These are phyloP conservation scores for Melieria crassipennis DNA, from an alignment of 2,888 invertebrate genomes.

Conservation along the genomic window DNA sequence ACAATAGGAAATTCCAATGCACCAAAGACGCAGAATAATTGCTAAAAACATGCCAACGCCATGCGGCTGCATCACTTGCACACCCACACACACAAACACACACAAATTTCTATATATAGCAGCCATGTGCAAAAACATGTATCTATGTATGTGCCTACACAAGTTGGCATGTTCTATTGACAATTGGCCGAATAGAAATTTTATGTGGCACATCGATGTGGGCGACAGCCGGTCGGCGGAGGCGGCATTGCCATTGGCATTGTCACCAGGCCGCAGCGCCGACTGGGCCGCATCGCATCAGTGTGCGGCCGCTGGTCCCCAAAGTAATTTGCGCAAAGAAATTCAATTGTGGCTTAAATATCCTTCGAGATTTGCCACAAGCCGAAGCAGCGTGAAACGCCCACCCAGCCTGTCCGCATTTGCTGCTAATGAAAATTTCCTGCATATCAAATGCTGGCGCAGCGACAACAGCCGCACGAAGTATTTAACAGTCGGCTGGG, in stretches of 20 bases:
- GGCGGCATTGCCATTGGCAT: constrained; percentile 8
- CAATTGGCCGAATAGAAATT: constrained; percentile 30
- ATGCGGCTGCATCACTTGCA: not conserved
- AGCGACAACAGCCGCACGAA: constrained; percentile 6
- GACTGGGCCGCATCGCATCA: constrained; percentile 9
- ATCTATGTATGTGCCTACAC: not conserved
- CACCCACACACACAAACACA: not conserved
- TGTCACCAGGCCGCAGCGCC: constrained; percentile 21
- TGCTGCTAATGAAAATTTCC: constrained; percentile 36
- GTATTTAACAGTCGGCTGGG: not conserved
- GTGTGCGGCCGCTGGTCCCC: constrained; percentile 1
- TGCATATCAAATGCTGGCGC: constrained; percentile 32
- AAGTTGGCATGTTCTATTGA: constrained; percentile 18
- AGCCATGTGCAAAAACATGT: not conserved
- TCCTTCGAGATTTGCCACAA: constrained; percentile 28
- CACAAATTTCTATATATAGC: too few relatives aligned
- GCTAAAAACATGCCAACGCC: too few relatives aligned
- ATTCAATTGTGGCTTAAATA: constrained; percentile 32
- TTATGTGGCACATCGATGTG: constrained; percentile 31
- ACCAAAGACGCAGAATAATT: too few relatives aligned
- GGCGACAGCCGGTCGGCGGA: constrained; percentile 9
- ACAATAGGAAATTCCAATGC: too few relatives aligned
- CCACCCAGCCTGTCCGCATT: constrained; percentile 14
- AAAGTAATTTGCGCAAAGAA: constrained; percentile 32
- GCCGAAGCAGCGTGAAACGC: not conserved